Evolutionary conservation across 64 coral and sea anemone species (phyloP), one percentile per base, ranked within the genome.

Genomic region (Stichodactyla mertensii): DNA sequence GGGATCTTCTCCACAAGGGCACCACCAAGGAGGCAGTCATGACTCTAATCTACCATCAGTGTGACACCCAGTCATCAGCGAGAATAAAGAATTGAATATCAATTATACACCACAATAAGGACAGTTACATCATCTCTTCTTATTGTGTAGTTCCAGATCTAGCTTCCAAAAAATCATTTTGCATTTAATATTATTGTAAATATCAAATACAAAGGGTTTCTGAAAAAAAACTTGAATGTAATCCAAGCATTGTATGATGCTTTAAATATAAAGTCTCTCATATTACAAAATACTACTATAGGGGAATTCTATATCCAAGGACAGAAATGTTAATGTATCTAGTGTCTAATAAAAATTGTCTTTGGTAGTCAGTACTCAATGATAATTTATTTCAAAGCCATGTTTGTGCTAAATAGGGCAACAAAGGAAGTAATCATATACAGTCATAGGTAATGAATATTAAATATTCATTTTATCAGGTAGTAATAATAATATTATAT

Each of bases 1-100:
- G 88, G 88, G 88, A 20, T 83, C 81, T 7, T 70, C 89, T 18
- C 89, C 89, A 0, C 83, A 82, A 23, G 83, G 89, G 5, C 71
- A 86, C 57, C 69, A 90, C 22, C 89, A 90, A 70, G 89, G 93
- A 4, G 84, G 89, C 54, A 79, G 86, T 23, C 93, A 91, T 9
- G 93, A 94, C 70, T 94, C 93, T 64, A 94, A 94, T 78, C 89
- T 94, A 7, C 93, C 93, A 62, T 94, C 93, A 51, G 93, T 94
- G 61, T 94, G 22, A 84, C 22, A 28, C 52, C n/a, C 16, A 53
- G 6, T 14, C 7, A 28, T 27, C 69, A 74, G 24, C 10, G 9
- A 74, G 24, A 71, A 71, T 71, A 74, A 74, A 11, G n/a, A 27
- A 10, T 31, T 19, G 12, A 9, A 8, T 3, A 4, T 45, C 36